Evolutionary conservation across 1,140 invertebrate genomes (phyloP).

Genomic region (Octopus sinensis): DNA sequence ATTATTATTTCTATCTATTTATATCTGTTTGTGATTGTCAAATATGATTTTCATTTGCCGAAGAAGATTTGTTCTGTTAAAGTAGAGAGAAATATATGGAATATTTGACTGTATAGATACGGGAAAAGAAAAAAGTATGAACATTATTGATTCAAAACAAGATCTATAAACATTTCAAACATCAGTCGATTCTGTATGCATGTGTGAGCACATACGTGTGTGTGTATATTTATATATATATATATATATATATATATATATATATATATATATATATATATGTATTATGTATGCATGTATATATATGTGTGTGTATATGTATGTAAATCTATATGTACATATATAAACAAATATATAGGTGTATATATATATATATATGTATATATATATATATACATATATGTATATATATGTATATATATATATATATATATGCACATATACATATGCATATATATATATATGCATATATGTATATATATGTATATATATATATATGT

Average conservation of each 20-base stretch:
- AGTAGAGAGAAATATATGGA: too few relatives aligned
- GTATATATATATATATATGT: not conserved
- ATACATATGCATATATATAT: constrained; percentile 2
- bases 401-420: not conserved
- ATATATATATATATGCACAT: not conserved
- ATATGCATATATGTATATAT: not conserved
- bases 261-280: not conserved
- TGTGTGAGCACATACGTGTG: not conserved
- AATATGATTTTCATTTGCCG: too few relatives aligned
- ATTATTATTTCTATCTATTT: too few relatives aligned
- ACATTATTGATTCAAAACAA: not conserved
- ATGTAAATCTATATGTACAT: not conserved
- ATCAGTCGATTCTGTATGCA: not conserved
- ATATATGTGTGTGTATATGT: not conserved
- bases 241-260: not conserved
- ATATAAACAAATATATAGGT: not conserved
- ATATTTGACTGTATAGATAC: not conserved
- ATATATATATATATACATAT: not conserved
- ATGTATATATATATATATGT: not conserved
- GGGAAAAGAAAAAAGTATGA: not conserved
- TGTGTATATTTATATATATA: not conserved
- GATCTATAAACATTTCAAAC: not conserved
- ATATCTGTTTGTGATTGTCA: too few relatives aligned
- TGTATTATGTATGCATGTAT: not conserved
- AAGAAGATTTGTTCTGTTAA: too few relatives aligned